A percentile compares a stretch with the other conserved stretches of the same genome.
Conservation (phyloP, 2,113 vertebrate species). For the Calonectris borealis region DNA sequence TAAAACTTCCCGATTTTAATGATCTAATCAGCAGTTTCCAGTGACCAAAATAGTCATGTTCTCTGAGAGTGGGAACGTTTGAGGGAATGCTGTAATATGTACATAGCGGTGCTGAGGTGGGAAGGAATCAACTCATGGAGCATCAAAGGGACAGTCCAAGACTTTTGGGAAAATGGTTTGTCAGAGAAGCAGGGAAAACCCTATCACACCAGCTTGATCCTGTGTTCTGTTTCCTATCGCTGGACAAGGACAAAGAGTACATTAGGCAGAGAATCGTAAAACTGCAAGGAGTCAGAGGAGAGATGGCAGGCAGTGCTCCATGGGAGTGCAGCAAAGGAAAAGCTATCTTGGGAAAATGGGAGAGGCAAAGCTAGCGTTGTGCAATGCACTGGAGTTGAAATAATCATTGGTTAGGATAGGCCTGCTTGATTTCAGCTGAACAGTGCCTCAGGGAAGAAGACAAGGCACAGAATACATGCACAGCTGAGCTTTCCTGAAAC, state of each 20-base stretch:
- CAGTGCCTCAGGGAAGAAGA: background rate
- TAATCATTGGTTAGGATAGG: background rate
- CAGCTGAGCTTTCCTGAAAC: background rate
- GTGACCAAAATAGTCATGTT: background rate
- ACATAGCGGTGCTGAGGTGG: background rate
- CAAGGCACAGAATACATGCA: background rate
- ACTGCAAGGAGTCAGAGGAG: background rate
- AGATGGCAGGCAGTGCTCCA: background rate
- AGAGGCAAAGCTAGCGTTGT: background rate
- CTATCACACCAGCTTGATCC: no score
- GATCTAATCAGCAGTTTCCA: background rate
- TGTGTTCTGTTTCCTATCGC: background rate
- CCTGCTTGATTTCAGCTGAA: background rate
- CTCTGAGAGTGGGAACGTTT: background rate
- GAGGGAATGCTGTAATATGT: background rate
- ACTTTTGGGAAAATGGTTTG: background rate
- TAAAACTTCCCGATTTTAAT: background rate
- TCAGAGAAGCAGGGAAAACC: background rate
- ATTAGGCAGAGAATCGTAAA: background rate
- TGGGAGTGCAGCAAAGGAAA: background rate
- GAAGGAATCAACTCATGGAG: background rate
- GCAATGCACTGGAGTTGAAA: background rate
- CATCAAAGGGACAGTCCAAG: background rate
- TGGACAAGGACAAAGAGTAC: background rate
- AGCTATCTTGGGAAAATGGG: background rate